A percentile compares a stretch with the other conserved stretches of the same genome.
phyloP scores from a whole-genome alignment of 2,113 vertebrate genomes.

The Gasterosteus nipponicus region DNA sequence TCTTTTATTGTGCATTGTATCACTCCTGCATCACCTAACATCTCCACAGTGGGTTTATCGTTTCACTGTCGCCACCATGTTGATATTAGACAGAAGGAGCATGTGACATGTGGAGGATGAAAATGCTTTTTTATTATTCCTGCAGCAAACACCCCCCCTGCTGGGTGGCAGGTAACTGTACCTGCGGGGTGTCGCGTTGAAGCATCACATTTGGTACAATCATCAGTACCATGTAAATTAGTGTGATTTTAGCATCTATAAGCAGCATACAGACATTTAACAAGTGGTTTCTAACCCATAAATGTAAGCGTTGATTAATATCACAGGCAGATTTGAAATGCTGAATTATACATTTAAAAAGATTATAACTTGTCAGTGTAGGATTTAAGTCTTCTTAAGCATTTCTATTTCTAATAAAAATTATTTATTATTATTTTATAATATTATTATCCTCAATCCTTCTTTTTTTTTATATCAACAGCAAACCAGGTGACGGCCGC shows the following conservation, averaged over 20 bases:
- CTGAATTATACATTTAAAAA: slow-evolving; percentile 1
- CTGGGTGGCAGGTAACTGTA: slow-evolving; percentile 45
- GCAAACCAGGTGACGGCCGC: slow-evolving; percentile 17
- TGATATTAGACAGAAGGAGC: slow-evolving; percentile 4
- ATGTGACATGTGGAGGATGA: slow-evolving; percentile 33
- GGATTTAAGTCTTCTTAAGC: not conserved
- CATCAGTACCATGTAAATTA: not conserved
- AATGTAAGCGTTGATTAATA: not conserved
- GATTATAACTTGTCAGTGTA: not conserved
- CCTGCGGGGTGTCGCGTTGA: not conserved
- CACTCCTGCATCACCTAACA: slow-evolving; percentile 15
- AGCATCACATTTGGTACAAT: not conserved
- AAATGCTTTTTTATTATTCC: slow-evolving; percentile 16
- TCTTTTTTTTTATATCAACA: not conserved
- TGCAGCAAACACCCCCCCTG: slow-evolving; percentile 66
- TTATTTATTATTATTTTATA: not conserved
- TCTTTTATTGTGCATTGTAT: slow-evolving; percentile 19
- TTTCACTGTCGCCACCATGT: not conserved
- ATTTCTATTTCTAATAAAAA: not conserved
- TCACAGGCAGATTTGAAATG: no score
- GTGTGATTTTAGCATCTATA: not conserved
- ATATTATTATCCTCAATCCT: not conserved
- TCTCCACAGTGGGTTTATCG: slow-evolving; percentile 9
- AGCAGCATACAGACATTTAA: not conserved
- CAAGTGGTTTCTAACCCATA: not conserved